Percentiles rank a stretch among this genome's conserved stretches.
phyloP scores from a whole-genome alignment of 1,140 invertebrate genomes.

The Bombus waltoni region DNA sequence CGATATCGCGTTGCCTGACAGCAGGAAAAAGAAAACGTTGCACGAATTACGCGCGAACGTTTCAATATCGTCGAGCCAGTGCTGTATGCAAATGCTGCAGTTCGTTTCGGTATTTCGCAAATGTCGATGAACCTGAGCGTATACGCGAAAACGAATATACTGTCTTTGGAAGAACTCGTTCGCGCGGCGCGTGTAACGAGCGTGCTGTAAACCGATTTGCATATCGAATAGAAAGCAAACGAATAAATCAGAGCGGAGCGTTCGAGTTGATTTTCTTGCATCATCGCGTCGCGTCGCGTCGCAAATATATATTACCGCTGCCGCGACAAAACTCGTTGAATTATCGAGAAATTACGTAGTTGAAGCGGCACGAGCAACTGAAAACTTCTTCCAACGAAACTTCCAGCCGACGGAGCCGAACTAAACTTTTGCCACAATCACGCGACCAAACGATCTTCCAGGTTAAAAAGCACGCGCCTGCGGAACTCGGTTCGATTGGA shows the following conservation, averaged over 20 bases:
- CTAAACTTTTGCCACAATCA: neutral
- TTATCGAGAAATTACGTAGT: neutral
- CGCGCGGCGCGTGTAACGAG: conserved; percentile 20
- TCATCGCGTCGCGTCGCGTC: neutral
- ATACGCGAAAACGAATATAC: neutral
- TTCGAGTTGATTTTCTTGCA: conserved; percentile 24
- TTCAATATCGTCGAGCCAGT: neutral
- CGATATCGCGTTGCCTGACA: neutral
- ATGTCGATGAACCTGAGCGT: conserved; percentile 7
- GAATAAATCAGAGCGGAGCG: conserved; percentile 33
- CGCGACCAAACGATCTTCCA: neutral
- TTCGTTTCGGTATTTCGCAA: conserved; percentile 12
- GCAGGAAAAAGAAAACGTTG: neutral
- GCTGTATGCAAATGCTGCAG: neutral
- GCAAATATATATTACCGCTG: too few relatives aligned
- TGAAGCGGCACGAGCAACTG: neutral
- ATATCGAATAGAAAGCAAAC: conserved; percentile 40
- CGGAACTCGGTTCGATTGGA: neutral
- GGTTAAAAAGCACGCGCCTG: neutral
- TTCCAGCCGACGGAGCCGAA: neutral
- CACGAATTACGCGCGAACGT: neutral
- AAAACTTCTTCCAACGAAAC: neutral
- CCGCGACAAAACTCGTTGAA: neutral
- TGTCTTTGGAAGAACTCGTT: conserved; percentile 24
- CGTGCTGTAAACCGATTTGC: conserved; percentile 36